Evolutionary conservation across 1,140 invertebrate species (phyloP).

Genomic region (Zaprionus lachaisei): DNA sequence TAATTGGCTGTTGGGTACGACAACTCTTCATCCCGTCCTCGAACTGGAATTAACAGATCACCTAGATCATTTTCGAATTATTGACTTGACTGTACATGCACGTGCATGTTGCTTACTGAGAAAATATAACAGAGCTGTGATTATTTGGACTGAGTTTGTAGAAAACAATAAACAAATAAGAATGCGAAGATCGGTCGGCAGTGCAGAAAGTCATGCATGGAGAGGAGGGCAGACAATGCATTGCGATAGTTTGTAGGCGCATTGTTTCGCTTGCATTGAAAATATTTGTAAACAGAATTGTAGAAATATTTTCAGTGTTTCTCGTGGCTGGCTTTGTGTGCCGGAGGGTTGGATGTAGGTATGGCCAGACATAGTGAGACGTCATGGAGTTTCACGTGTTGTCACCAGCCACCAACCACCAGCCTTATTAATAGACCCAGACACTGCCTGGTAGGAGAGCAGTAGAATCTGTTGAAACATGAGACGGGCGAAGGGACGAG

Average conservation of each 20-base stretch:
- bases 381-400: constrained; percentile 83
- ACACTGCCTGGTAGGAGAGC: constrained; percentile 48
- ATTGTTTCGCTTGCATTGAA: constrained; percentile 73
- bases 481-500: constrained; percentile 39
- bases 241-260: constrained; percentile 51
- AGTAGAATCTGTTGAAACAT: constrained; percentile 79
- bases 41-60: background rate
- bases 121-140: constrained; percentile 8
- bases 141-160: constrained; percentile 1
- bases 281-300: constrained; percentile 84
- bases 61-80: background rate
- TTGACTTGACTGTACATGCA: constrained; percentile 5
- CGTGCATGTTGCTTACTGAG: background rate
- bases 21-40: background rate
- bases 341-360: constrained; percentile 61
- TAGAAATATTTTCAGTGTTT: constrained; percentile 67
- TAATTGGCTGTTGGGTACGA: background rate
- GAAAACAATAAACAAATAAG: constrained; percentile 20
- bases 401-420: constrained; percentile 83
- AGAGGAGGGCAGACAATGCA: constrained; percentile 25
- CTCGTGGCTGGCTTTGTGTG: constrained; percentile 43
- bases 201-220: constrained; percentile 64
- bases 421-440: constrained; percentile 69
- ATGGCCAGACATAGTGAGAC: constrained; percentile 69
- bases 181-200: constrained; percentile 8